Conservation (phyloP, 2,888 invertebrate genomes). For the Archaeoteleia sp. region DNA sequence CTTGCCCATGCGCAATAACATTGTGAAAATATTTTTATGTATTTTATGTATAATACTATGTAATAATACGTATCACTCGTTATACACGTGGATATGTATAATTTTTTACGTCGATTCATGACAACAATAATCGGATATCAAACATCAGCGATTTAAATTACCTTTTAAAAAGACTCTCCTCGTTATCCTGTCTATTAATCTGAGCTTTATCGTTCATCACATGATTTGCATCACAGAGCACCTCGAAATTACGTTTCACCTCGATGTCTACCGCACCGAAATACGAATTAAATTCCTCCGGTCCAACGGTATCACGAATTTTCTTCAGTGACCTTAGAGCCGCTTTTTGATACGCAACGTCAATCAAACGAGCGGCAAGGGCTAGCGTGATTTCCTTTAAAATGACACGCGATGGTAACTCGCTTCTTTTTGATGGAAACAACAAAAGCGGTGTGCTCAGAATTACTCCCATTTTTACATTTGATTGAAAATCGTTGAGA, state of each 20-base stretch:
- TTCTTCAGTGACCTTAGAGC: slow-evolving; percentile 82
- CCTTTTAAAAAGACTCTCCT: slow-evolving; percentile 21
- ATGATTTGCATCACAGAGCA: slow-evolving; percentile 80
- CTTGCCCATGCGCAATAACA: too few relatives aligned
- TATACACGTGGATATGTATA: too few relatives aligned
- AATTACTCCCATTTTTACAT: slow-evolving; percentile 72
- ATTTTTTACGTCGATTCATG: too few relatives aligned
- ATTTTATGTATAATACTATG: too few relatives aligned
- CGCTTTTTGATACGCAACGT: slow-evolving; percentile 79
- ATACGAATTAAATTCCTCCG: slow-evolving; percentile 80
- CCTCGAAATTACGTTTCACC: slow-evolving; percentile 77
- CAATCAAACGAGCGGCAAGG: slow-evolving; percentile 74
- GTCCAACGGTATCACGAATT: slow-evolving; percentile 82
- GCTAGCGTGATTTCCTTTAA: slow-evolving; percentile 68
- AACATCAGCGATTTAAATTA: neutral
- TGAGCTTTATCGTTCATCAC: slow-evolving; percentile 38
- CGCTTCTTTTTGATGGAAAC: slow-evolving; percentile 66
- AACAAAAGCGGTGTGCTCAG: slow-evolving; percentile 72
- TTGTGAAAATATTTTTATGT: too few relatives aligned
- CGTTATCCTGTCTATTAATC: neutral
- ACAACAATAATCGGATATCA: neutral
- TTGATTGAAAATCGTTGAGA: slow-evolving; percentile 70
- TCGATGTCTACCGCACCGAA: slow-evolving; percentile 74
- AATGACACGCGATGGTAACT: slow-evolving; percentile 59
- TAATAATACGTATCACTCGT: too few relatives aligned